A percentile compares a stretch with the other conserved stretches of the same genome.
Evolutionary conservation across 1,140 invertebrate species (phyloP).

Genomic region (Oncopeltus fasciatus): DNA sequence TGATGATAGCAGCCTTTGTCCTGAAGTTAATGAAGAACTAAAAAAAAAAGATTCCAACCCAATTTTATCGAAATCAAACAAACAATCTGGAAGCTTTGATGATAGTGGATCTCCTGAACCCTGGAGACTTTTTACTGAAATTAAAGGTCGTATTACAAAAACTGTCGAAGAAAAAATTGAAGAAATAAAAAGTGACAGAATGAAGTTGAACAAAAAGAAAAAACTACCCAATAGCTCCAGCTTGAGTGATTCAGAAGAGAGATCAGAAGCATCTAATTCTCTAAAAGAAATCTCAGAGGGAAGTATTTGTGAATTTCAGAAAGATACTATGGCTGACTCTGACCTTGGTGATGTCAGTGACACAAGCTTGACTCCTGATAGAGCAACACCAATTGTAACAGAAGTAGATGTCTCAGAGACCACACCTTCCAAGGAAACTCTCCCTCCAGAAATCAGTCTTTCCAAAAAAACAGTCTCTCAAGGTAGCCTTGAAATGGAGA

Average conservation of each 20-base stretch:
- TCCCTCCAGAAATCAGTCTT: not conserved
- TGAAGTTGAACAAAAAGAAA: constrained; percentile 29
- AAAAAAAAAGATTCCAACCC: constrained; percentile 13
- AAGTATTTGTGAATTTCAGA: not conserved
- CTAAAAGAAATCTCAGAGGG: constrained; percentile 1
- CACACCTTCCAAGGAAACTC: constrained; percentile 3
- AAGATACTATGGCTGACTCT: not conserved
- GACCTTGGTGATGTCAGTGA: not conserved
- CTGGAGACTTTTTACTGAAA: constrained; percentile 21
- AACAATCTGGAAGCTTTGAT: constrained; percentile 17
- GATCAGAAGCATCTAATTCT: constrained; percentile 11
- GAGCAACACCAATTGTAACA: not conserved
- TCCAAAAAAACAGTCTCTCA: not conserved
- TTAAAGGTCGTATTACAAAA: constrained; percentile 43
- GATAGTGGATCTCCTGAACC: not conserved
- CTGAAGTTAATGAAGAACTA: not conserved
- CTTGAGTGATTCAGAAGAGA: constrained; percentile 42
- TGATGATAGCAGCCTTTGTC: not conserved
- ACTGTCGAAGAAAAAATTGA: constrained; percentile 46
- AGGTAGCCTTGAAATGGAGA: not conserved
- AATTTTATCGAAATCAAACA: constrained; percentile 11
- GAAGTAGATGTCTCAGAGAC: constrained; percentile 7
- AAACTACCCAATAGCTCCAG: constrained; percentile 36
- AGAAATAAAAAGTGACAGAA: constrained; percentile 37
- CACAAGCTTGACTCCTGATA: not conserved